These are phyloP conservation scores for Menura novaehollandiae DNA, from an alignment of 2,113 vertebrate species.

Conservation along the genomic window DNA sequence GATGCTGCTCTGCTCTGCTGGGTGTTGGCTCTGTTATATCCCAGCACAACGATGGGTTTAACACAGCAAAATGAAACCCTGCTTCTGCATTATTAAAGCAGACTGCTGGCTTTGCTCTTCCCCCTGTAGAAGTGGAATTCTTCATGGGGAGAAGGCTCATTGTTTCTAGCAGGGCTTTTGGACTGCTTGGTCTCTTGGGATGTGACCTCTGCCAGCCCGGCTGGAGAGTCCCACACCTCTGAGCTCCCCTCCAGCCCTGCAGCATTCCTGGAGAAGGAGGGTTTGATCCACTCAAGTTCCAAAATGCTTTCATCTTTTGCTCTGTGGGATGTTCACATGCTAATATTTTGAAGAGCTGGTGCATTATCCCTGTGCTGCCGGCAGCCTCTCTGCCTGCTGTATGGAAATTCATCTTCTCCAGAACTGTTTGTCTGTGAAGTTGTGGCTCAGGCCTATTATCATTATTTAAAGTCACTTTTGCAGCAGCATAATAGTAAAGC, in stretches of 20 bases:
- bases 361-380: background rate
- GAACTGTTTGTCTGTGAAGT: constrained; percentile 45
- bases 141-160: background rate
- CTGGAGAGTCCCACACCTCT: fast-evolving
- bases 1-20: background rate
- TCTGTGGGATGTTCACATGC: background rate
- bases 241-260: background rate
- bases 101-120: background rate
- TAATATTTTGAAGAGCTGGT: background rate
- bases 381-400: background rate
- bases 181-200: background rate
- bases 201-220: background rate
- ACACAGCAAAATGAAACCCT: background rate
- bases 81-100: background rate
- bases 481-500: constrained; percentile 36
- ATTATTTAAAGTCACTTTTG: constrained; percentile 70
- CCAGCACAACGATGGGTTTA: fast-evolving
- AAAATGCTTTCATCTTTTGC: background rate
- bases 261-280: background rate
- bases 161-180: background rate
- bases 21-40: background rate
- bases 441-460: constrained; percentile 55
- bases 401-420: constrained; percentile 36
- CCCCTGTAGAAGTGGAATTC: background rate
- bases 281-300: background rate